Evolutionary conservation across 2,113 vertebrate genomes (phyloP), one percentile per base, ranked within the genome.

Genomic region (Paramisgurnus dabryanus): DNA sequence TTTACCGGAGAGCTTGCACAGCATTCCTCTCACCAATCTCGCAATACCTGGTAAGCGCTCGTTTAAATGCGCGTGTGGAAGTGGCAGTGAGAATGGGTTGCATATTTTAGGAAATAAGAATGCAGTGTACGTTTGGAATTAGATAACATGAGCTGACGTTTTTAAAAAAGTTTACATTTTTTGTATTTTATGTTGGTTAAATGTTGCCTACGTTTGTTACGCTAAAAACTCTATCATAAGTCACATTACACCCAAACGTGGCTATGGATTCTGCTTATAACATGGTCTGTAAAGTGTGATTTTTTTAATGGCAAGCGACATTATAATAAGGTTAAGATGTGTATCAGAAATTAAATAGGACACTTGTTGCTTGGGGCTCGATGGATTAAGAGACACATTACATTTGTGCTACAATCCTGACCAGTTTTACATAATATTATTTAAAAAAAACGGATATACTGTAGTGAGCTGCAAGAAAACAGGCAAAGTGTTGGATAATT

Each of bases 41-140:
- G 96, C 97, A 27, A 97, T 98, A 83, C 97, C 97, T 68, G 97
- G 97, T 98, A 93, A 84, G 96, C 89, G 84, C 15, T 66, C 4
- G 8, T 39, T 69, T 77, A 10, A 34, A 49, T 47, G 45, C 40
- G 55, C 67, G 12, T 6, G 34, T 39, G 0, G 4, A 27, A 43
- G 45, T 34, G 41, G 9, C n/a, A 7, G 65, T 64, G 34, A 22
- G 45, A 63, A 18, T 67, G 17, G 22, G 17, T 7, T 8, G 18
- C 1, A n/a, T 12, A 10, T 41, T 11, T 22, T 22, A n/a, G n/a
- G 0, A 27, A 15, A 11, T 4, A 71, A 15, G 39, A 40, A 55
- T 22, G 6, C 1, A 7, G 49, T 1, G 22, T 60, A 4, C 1
- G n/a, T 17, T 27, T 12, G 3, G 10, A 17, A 27, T 47, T 15